Evolutionary conservation across 2,797 vertebrate species (phyloP).

Genomic region (Leucoraja ocellata): DNA sequence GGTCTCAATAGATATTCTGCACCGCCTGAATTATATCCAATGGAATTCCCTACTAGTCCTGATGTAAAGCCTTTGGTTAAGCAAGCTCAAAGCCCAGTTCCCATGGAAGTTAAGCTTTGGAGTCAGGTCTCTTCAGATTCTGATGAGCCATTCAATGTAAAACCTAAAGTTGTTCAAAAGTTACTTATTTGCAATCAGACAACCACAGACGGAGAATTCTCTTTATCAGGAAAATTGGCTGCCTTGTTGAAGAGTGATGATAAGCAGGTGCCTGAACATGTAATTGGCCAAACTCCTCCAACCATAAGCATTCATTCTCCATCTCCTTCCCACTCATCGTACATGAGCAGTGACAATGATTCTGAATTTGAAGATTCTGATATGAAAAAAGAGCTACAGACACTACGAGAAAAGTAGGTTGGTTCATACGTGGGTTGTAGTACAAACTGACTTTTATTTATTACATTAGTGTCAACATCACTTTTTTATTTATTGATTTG

Average conservation of each 20-base stretch:
- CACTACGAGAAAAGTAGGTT: slow-evolving; percentile 85
- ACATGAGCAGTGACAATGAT: slow-evolving; percentile 94
- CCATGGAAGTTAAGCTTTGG: slow-evolving; percentile 65
- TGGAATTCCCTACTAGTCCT: slow-evolving; percentile 68
- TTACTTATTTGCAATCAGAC: slow-evolving; percentile 58
- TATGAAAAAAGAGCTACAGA: slow-evolving; percentile 85
- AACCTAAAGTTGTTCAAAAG: slow-evolving; percentile 44
- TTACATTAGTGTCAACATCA: not conserved
- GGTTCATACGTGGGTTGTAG: not conserved
- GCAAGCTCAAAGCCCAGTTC: slow-evolving; percentile 67
- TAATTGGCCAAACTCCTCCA: slow-evolving; percentile 65
- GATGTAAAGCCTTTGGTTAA: slow-evolving; percentile 63
- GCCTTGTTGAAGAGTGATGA: slow-evolving; percentile 76
- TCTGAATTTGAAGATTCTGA: slow-evolving; percentile 92
- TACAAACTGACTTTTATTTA: not conserved
- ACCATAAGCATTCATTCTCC: slow-evolving; percentile 63
- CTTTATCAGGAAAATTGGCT: slow-evolving; percentile 79
- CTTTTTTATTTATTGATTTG: too few relatives aligned
- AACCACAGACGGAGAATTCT: slow-evolving; percentile 60
- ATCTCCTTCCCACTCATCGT: slow-evolving; percentile 75
- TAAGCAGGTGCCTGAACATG: slow-evolving; percentile 71
- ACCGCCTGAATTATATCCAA: slow-evolving; percentile 84
- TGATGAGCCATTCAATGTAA: slow-evolving; percentile 64
- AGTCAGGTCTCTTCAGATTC: slow-evolving; percentile 78
- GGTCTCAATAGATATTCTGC: slow-evolving; percentile 78